A percentile compares a stretch with the other conserved stretches of the same genome.
These are phyloP conservation scores for Eucidaris tribuloides DNA, from an alignment of 35 echinoderm and acorn worm genomes.

Conservation along the genomic window DNA sequence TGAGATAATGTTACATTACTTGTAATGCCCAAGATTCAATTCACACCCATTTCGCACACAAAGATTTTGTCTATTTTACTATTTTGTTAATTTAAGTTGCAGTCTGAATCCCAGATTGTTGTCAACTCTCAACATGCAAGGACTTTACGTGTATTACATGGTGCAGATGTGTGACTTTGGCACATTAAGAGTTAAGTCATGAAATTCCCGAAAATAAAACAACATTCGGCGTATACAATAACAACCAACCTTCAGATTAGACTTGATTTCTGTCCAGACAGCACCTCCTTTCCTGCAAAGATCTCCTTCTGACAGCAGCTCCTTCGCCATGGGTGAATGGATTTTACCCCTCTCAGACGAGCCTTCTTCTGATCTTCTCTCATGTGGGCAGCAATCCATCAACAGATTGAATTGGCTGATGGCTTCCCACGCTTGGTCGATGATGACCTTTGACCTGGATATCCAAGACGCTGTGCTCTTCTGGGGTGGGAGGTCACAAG, in stretches of 20 bases:
- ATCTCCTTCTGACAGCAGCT: neutral
- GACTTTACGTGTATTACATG: too few species aligned
- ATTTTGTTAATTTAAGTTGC: too few species aligned
- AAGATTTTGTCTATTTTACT: too few species aligned
- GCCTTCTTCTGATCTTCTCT: neutral
- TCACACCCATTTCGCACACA: too few species aligned
- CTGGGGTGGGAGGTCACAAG: constrained; percentile 43
- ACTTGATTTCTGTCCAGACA: constrained; percentile 18
- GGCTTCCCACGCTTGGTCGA: constrained; percentile 32
- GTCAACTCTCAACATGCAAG: too few species aligned
- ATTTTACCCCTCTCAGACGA: neutral
- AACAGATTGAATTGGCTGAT: constrained; percentile 43
- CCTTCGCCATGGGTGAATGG: neutral
- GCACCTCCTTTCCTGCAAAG: neutral
- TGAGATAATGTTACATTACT: too few species aligned
- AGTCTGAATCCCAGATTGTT: too few species aligned
- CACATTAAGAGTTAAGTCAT: too few species aligned
- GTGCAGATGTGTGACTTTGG: too few species aligned
- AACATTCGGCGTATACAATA: too few species aligned
- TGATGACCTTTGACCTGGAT: constrained; percentile 24
- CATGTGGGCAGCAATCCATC: constrained; percentile 73
- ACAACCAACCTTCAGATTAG: constrained; percentile 34
- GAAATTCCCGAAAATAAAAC: too few species aligned
- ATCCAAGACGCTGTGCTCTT: constrained; percentile 29
- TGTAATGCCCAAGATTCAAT: too few species aligned